Percentiles rank a stretch among this genome's conserved stretches.
These are phyloP conservation scores for Ceratina calcarata DNA, from an alignment of 1,140 invertebrate genomes.

Conservation along the genomic window DNA sequence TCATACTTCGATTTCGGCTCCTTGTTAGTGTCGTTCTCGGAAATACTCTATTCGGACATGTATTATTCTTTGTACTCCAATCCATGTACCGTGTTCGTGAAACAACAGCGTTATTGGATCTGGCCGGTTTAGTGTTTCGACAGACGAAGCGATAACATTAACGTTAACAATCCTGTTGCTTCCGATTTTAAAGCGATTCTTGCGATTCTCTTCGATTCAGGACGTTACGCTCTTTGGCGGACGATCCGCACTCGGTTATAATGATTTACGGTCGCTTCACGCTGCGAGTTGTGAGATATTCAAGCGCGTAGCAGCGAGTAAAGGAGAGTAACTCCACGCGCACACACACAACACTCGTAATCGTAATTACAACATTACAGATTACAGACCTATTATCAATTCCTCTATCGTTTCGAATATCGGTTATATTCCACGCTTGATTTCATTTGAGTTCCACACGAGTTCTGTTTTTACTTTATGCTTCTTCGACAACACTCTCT, in stretches of 20 bases:
- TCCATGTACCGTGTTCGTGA: neutral
- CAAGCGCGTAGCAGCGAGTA: constrained; percentile 22
- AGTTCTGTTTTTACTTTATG: neutral
- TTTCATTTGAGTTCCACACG: neutral
- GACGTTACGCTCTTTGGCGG: neutral
- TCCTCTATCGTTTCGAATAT: neutral
- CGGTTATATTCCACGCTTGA: constrained; percentile 1
- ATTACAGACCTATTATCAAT: neutral
- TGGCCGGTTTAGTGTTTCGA: neutral
- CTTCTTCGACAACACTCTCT: no score
- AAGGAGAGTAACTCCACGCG: constrained; percentile 17
- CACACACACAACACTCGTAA: constrained; percentile 19
- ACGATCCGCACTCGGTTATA: neutral
- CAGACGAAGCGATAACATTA: neutral
- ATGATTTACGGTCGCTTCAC: neutral
- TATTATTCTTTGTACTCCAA: constrained; percentile 8
- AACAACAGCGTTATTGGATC: neutral
- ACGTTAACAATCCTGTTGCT: constrained; percentile 10
- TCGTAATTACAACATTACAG: constrained; percentile 1
- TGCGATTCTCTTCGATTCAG: constrained; percentile 4
- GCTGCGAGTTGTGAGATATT: constrained; percentile 2
- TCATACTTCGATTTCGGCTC: constrained; percentile 1
- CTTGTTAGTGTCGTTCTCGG: neutral
- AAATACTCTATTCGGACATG: neutral
- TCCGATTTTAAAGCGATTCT: neutral